Conservation (phyloP, 2,113 vertebrate genomes). For the Myotis brandtii region DNA sequence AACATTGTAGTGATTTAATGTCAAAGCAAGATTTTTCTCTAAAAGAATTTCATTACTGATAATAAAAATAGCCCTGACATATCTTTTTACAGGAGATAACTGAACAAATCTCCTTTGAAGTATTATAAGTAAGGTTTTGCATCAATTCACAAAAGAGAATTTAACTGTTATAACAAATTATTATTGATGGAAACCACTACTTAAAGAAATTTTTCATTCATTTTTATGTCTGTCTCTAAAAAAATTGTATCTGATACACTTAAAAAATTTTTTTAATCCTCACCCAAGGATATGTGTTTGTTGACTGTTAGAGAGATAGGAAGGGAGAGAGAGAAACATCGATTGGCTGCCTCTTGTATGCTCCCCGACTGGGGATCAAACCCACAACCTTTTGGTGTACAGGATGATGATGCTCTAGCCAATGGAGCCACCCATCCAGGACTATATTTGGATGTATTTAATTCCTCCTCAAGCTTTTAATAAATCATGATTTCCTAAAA, state of each 20-base stretch:
- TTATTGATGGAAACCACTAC: constrained; percentile 44
- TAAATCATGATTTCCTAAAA: constrained; percentile 3
- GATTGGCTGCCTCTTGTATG: background rate
- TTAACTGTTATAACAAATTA: background rate
- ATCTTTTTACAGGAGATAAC: constrained; percentile 23
- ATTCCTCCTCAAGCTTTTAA: constrained; percentile 12
- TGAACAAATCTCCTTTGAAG: constrained; percentile 31
- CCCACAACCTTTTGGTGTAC: background rate
- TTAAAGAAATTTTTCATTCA: constrained; percentile 9
- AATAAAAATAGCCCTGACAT: constrained; percentile 64
- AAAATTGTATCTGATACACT: background rate
- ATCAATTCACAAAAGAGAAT: constrained; percentile 46
- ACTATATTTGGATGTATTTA: background rate
- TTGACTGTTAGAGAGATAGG: background rate
- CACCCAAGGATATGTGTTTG: background rate
- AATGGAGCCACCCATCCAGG: background rate
- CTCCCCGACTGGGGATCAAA: background rate
- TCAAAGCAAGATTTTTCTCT: constrained; percentile 65
- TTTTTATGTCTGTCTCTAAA: constrained; percentile 47
- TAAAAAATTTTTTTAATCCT: background rate
- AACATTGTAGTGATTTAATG: background rate
- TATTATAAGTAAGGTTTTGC: constrained; percentile 1
- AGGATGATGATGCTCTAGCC: background rate
- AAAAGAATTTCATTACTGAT: constrained; percentile 44
- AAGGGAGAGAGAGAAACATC: background rate